Evolutionary conservation across 2,888 invertebrate species (phyloP), one percentile per base, ranked within the genome.

Genomic region (Hartigia nigra): DNA sequence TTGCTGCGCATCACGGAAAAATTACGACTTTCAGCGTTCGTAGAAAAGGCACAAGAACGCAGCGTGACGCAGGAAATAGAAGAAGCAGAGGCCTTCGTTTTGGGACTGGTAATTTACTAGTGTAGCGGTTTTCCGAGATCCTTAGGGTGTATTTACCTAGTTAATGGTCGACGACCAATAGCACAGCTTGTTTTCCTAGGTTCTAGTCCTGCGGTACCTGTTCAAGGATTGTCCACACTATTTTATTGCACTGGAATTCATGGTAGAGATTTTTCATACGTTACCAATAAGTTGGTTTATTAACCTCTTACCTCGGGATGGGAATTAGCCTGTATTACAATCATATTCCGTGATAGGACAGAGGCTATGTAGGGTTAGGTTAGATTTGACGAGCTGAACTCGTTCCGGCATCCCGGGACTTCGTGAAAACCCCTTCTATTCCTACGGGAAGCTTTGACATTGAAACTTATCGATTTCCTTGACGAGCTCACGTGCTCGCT

Each of bases 391-490:
- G 34, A 72, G 32, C 12, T 14, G 12, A 2, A 72, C 31, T 23
- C 12, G 36, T 9, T 34, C 35, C 36, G 36, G 37, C 23, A 35
- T 75, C 36, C 75, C 34, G 75, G 75, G 36, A 31, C 36, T 34
- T 36, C 31, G n/a, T n/a, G 35, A 31, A 69, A 9, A 74, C 31
- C 74, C 74, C 34, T 39, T 39, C 75, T 12, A 31, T 5, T 76
- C 72, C 76, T 76, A 34, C 77, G 72, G 75, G 78, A 76, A 81
- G 81, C 81, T 87, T 87, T 85, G 85, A 85, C 87, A 88, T 87
- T 86, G 88, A 90, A 85, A 86, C 81, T 83, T 91, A 91, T 91
- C 90, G 91, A 91, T 91, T 91, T 90, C 85, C 85, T 86, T 83
- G 86, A 82, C 79, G 77, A 75, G 86, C 87, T 89, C 90, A 91